Base-by-base conservation (phyloP, 1,140 invertebrate species). In the Habropoda laboriosa region DNA sequence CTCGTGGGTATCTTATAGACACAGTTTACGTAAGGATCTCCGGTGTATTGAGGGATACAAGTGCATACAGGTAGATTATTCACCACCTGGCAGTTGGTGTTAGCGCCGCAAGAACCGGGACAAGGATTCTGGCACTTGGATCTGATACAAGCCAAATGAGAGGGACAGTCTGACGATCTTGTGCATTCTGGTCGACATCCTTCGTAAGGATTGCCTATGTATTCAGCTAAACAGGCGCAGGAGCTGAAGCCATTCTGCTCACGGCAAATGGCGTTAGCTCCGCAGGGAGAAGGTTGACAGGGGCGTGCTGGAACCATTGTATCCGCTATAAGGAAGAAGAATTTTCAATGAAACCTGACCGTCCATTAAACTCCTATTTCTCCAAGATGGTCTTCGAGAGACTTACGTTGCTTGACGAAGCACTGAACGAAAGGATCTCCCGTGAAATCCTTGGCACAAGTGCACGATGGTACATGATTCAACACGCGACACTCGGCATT, bases 111-210 rank as follows among this genome's bases (percentile, higher is more conserved):
- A 40, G 95, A 95, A 79, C 95, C 96, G n/a, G 95, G 95, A 85
- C 96, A 97, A 32, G 96, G 96, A 90, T 97, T 94, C 71, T 94
- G 92, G 89, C 97, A 97, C 92, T 95, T 96, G 79, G 95, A 94
- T 87, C 95, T 95, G 42, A 96, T 95, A 87, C 97, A 97, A 18
- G 96, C 95, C 86, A 95, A 94, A 79, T 95, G 95, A 32, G 94
- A 94, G 3, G 95, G 89, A 91, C 96, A 97, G 83, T 97, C 96
- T 1, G 95, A 94, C 86, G 96, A 95, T 13, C 96, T 91, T 2
- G 94, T 94, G 89, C 96, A 97, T 91, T 96, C 96, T 5, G 96
- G 95, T 74, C 96, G 92, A 88, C 96, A 96, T 72, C 95, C 95
- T 88, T 96, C 95, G 82, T 96, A 96, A 58, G 96, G 96, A 89